These are phyloP conservation scores for Willowsia nigromaculata DNA, from an alignment of 2,888 invertebrate genomes.

Conservation along the genomic window DNA sequence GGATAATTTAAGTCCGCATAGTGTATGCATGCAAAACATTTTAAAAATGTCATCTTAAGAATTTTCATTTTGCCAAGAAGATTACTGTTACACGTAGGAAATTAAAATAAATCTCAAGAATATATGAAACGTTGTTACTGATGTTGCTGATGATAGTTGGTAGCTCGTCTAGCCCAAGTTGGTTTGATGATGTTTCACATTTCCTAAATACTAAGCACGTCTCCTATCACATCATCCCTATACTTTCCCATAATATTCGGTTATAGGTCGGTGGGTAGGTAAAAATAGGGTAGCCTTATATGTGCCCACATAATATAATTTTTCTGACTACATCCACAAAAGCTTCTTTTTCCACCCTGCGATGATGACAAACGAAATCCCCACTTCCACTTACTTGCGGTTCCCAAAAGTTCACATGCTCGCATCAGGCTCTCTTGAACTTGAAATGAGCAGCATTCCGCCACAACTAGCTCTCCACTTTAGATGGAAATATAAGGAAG, in stretches of 20 bases:
- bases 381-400: constrained; percentile 68
- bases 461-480: constrained; percentile 19
- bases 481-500: neutral
- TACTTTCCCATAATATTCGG: neutral
- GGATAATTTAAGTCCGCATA: too few relatives aligned
- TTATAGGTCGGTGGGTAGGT: neutral
- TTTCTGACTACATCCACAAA: neutral
- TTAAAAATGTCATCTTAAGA: constrained; percentile 5
- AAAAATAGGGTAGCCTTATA: constrained; percentile 13
- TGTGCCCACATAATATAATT: constrained; percentile 19
- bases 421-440: constrained; percentile 67
- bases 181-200: constrained; percentile 27
- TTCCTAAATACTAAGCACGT: neutral
- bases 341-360: neutral
- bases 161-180: neutral
- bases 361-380: constrained; percentile 68
- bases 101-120: constrained; percentile 35
- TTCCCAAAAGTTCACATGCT: constrained; percentile 59
- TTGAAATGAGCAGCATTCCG: constrained; percentile 66
- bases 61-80: constrained; percentile 29
- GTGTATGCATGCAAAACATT: neutral
- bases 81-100: constrained; percentile 1
- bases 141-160: neutral
- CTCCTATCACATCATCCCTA: neutral
- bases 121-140: neutral